phyloP scores from a whole-genome alignment of 2,888 invertebrate species.

The Pecten maximus region DNA sequence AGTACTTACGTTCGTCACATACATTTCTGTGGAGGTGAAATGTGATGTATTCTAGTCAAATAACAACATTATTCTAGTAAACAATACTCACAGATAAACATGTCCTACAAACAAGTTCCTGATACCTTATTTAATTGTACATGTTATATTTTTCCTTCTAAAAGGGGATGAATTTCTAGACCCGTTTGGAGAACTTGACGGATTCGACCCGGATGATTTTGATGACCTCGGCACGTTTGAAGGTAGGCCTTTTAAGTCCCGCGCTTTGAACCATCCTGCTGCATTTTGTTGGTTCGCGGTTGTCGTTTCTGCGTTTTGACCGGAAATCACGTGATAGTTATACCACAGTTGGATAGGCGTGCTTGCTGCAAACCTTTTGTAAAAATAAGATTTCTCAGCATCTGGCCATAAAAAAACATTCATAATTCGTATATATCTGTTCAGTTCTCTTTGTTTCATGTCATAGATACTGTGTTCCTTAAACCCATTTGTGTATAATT shows the following conservation, averaged over 20 bases:
- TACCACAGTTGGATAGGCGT: no score
- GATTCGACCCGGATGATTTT: not conserved
- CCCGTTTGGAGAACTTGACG: not conserved
- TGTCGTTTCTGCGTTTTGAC: not conserved
- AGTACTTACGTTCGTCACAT: not conserved
- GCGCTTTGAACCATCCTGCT: not conserved
- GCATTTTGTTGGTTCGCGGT: not conserved
- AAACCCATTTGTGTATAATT: no score
- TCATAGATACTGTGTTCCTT: no score
- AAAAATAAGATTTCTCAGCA: no score
- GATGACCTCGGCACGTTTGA: not conserved
- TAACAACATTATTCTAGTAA: no score
- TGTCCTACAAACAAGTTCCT: no score
- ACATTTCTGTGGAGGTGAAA: not conserved
- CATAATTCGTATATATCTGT: no score
- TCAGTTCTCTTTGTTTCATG: no score
- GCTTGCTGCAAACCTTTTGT: no score
- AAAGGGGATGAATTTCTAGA: not conserved
- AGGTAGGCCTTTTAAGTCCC: not conserved
- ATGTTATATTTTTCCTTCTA: not conserved
- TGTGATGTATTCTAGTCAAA: not conserved
- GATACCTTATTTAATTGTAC: not conserved
- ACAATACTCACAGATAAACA: no score
- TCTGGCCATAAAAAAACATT: no score
- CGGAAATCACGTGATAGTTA: slow-evolving; percentile 8